Conservation (phyloP, 2,113 vertebrate species). For the Corvus hawaiiensis region DNA sequence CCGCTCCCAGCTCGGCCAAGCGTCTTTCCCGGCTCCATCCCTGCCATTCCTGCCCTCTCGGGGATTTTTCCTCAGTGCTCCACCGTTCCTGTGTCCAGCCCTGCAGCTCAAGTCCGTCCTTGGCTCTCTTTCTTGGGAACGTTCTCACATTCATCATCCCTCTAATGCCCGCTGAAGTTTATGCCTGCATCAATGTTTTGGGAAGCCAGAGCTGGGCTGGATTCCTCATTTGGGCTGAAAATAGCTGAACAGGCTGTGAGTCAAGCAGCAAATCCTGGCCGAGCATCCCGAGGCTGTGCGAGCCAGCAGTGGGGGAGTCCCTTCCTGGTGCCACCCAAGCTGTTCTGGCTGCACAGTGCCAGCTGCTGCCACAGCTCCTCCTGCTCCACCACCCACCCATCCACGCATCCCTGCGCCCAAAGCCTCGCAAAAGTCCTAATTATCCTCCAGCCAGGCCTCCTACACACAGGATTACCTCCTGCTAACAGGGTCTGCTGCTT, state of each 20-base stretch:
- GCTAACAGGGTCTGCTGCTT: neutral
- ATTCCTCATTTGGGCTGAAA: constrained; percentile 1
- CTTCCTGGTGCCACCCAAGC: constrained; percentile 27
- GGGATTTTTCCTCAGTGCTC: neutral
- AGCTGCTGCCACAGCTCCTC: neutral
- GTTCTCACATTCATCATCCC: neutral
- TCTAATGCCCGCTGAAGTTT: neutral
- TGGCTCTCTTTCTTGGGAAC: neutral
- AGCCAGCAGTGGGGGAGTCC: constrained; percentile 1
- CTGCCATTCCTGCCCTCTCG: neutral
- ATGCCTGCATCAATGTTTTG: neutral
- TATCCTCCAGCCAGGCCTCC: neutral
- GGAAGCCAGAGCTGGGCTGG: neutral
- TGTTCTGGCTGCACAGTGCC: neutral
- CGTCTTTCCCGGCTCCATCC: neutral
- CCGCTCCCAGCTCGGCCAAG: neutral
- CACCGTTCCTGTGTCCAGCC: accelerated
- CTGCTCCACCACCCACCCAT: neutral
- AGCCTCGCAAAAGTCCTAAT: neutral
- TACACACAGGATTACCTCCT: neutral
- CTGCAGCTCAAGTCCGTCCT: neutral
- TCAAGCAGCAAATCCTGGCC: neutral
- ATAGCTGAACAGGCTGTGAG: constrained; percentile 1
- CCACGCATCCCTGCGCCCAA: neutral
- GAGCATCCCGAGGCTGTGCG: neutral